Percentiles rank a stretch among this genome's conserved stretches.
These are phyloP conservation scores for Prochilodus magdalenae DNA, from an alignment of 2,113 vertebrate species.

Conservation along the genomic window DNA sequence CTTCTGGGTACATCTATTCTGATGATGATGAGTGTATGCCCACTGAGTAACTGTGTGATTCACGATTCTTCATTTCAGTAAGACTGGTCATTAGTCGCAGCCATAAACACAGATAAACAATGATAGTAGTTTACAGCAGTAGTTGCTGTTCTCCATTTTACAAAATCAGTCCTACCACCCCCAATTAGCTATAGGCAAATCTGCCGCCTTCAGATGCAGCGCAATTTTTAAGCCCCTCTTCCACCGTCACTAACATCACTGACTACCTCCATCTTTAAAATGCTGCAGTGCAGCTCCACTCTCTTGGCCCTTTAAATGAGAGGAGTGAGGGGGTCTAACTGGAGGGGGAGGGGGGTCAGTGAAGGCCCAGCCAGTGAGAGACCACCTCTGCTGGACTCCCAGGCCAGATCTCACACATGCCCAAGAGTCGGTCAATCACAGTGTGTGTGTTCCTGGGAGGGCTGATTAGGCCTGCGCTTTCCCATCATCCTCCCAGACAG, in stretches of 20 bases:
- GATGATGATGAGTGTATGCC: too few species aligned
- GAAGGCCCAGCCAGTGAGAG: conserved; percentile 43
- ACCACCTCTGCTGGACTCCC: conserved; percentile 72
- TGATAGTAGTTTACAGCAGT: too few species aligned
- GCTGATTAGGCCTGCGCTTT: conserved; percentile 98
- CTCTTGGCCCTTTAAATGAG: conserved; percentile 29
- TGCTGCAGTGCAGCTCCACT: conserved; percentile 21
- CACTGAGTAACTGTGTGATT: too few species aligned
- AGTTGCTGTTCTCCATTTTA: too few species aligned
- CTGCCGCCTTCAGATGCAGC: too few species aligned
- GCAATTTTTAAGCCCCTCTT: conserved; percentile 3
- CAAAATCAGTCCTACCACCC: too few species aligned
- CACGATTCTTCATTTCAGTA: too few species aligned
- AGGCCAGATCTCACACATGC: conserved; percentile 75
- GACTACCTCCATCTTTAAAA: not conserved
- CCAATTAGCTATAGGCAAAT: too few species aligned
- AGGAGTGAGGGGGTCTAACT: conserved; percentile 5
- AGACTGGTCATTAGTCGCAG: too few species aligned
- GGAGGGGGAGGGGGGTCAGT: conserved; percentile 6
- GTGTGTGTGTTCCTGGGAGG: conserved; percentile 85
- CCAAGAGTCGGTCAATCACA: conserved; percentile 80
- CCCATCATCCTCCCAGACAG: conserved; percentile 98
- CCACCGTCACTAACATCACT: not conserved
- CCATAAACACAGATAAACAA: too few species aligned
- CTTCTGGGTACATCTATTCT: too few species aligned